phyloP scores from a whole-genome alignment of 2,113 vertebrate genomes.

The Leptobrachium ailaonicum region DNA sequence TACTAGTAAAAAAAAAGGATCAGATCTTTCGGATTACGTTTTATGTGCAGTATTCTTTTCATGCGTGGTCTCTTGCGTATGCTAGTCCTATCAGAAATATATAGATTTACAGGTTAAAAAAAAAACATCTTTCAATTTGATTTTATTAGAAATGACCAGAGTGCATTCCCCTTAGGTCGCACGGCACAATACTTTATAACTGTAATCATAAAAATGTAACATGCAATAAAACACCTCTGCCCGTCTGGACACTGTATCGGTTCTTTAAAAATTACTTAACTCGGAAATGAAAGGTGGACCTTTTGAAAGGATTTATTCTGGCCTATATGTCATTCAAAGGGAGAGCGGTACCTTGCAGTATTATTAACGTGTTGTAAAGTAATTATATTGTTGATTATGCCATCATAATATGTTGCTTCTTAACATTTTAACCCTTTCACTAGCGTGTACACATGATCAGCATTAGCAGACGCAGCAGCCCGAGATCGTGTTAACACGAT shows the following conservation, averaged over 20 bases:
- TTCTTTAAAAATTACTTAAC: neutral
- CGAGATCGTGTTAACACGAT: no score
- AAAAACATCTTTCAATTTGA: constrained; percentile 6
- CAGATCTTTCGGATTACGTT: constrained; percentile 35
- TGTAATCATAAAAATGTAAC: neutral
- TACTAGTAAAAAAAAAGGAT: constrained; percentile 9
- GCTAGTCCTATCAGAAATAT: constrained; percentile 24
- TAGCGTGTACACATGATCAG: no score
- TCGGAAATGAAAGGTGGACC: no score
- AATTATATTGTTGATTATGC: no score
- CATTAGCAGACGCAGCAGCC: no score
- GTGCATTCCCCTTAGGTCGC: constrained; percentile 21
- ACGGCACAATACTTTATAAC: constrained; percentile 14
- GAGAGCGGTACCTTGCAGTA: no score
- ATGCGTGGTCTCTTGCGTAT: constrained; percentile 31
- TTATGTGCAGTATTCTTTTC: constrained; percentile 23
- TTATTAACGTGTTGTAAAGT: no score
- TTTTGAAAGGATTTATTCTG: no score
- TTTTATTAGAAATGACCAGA: neutral
- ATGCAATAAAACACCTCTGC: neutral
- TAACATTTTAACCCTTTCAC: no score
- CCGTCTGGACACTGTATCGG: neutral
- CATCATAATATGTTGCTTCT: no score
- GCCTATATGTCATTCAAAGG: no score
- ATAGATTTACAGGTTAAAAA: neutral